Conservation (phyloP, 2,113 vertebrate species). For the Protobothrops flavoviridis region DNA sequence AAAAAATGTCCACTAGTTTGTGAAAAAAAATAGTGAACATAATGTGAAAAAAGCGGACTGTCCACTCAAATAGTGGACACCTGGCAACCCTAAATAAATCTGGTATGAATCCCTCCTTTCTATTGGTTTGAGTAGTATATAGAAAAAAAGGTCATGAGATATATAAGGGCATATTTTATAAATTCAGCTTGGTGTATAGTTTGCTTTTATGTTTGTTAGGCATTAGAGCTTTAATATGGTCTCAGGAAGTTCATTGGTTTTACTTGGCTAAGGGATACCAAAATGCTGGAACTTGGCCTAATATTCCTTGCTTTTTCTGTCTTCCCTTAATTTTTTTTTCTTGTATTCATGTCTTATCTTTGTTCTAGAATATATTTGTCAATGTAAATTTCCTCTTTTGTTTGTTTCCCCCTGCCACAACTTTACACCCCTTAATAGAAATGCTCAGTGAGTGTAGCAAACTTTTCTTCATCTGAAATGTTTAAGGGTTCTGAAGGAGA, state of each 20-base stretch:
- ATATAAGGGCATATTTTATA: background rate
- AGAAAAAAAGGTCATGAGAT: background rate
- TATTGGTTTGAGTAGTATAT: background rate
- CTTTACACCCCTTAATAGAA: background rate
- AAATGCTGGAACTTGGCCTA: background rate
- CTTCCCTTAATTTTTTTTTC: background rate
- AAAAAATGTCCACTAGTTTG: too few relatives aligned
- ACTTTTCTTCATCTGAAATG: background rate
- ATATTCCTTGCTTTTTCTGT: background rate
- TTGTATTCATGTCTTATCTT: background rate
- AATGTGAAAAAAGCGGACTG: too few relatives aligned
- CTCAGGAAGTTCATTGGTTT: background rate
- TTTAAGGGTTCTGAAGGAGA: background rate
- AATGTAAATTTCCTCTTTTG: background rate
- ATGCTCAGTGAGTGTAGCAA: background rate
- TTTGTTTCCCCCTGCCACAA: background rate
- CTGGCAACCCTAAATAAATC: too few relatives aligned
- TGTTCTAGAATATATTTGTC: background rate
- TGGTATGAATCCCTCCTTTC: background rate
- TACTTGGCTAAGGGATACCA: background rate
- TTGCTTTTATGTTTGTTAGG: background rate
- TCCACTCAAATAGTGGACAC: too few relatives aligned
- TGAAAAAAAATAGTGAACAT: too few relatives aligned
- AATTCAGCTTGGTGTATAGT: background rate
- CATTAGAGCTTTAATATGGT: background rate